Evolutionary conservation across 2,888 invertebrate genomes (phyloP).

Genomic region (Andrena bucephala): DNA sequence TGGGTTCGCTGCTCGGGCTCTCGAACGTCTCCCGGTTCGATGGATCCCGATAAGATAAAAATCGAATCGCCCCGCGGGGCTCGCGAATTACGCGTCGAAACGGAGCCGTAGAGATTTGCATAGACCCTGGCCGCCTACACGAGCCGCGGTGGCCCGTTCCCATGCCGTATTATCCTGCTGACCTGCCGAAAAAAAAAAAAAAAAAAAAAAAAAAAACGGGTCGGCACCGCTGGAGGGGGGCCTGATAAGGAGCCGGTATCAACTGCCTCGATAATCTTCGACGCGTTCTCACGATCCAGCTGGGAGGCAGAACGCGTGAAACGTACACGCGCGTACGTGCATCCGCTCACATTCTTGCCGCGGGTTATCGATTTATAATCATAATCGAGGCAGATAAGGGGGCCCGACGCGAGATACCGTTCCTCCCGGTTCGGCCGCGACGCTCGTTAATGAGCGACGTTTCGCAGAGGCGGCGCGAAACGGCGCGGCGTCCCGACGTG

Average conservation of each 20-base stretch:
- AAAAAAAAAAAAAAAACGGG: neutral
- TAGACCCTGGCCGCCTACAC: neutral
- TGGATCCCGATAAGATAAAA: constrained; percentile 36
- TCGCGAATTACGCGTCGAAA: constrained; percentile 17
- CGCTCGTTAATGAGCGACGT: constrained; percentile 28
- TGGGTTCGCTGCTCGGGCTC: neutral
- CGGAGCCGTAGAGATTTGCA: constrained; percentile 8
- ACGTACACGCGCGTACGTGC: constrained; percentile 34
- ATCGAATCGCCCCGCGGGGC: constrained; percentile 6
- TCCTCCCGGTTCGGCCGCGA: constrained; percentile 4
- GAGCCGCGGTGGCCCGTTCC: neutral
- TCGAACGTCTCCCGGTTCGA: constrained; percentile 17
- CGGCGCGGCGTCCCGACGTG: constrained; percentile 28
- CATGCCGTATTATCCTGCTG: constrained; percentile 7
- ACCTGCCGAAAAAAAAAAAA: neutral
- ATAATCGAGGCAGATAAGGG: constrained; percentile 68
- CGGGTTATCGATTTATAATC: constrained; percentile 73
- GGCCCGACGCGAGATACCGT: neutral
- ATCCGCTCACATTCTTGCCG: constrained; percentile 51
- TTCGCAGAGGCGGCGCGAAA: constrained; percentile 18
- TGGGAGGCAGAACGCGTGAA: constrained; percentile 11
- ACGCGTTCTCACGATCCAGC: constrained; percentile 26
- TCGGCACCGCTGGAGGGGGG: neutral
- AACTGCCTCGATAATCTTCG: neutral
- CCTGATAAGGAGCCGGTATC: constrained; percentile 22